Percentiles rank a stretch among this genome's conserved stretches.
These are phyloP conservation scores for Platyscapa corneri DNA, from an alignment of 1,140 invertebrate genomes.

Conservation along the genomic window DNA sequence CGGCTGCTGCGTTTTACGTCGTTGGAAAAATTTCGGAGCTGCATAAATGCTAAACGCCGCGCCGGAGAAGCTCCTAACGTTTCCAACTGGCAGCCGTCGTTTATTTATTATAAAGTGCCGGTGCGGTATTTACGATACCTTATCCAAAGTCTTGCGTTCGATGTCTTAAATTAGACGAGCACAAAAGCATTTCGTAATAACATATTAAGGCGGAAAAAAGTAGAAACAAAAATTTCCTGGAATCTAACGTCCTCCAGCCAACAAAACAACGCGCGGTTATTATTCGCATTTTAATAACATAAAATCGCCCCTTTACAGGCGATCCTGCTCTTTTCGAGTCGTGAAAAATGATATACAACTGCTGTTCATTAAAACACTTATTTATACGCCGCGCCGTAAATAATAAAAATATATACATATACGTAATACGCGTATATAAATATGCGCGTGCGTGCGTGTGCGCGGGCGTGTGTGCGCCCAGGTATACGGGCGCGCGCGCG, in stretches of 20 bases:
- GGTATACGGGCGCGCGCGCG: not conserved
- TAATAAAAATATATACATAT: conserved; percentile 42
- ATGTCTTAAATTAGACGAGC: not conserved
- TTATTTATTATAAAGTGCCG: not conserved
- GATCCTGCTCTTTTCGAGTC: conserved; percentile 31
- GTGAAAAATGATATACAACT: conserved; percentile 54
- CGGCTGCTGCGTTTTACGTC: not conserved
- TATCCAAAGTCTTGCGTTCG: not conserved
- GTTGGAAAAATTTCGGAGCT: not conserved
- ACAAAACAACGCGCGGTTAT: conserved; percentile 11
- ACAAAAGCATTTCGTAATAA: not conserved
- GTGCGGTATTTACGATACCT: not conserved
- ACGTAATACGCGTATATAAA: too few relatives aligned
- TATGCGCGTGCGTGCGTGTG: not conserved
- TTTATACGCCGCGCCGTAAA: conserved; percentile 33
- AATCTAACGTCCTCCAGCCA: conserved; percentile 20
- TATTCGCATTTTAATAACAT: conserved; percentile 48
- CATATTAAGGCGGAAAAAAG: not conserved
- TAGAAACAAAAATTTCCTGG: conserved; percentile 21
- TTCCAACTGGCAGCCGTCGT: not conserved
- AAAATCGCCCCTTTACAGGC: conserved; percentile 37
- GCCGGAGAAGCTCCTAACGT: not conserved
- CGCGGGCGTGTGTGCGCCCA: not conserved
- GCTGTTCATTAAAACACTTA: conserved; percentile 48
- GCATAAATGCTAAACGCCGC: not conserved